Percentiles rank a stretch among this genome's conserved stretches.
These are phyloP conservation scores for Epizoanthus stellaris DNA, from an alignment of 92 coral and sea anemone species.

Conservation along the genomic window DNA sequence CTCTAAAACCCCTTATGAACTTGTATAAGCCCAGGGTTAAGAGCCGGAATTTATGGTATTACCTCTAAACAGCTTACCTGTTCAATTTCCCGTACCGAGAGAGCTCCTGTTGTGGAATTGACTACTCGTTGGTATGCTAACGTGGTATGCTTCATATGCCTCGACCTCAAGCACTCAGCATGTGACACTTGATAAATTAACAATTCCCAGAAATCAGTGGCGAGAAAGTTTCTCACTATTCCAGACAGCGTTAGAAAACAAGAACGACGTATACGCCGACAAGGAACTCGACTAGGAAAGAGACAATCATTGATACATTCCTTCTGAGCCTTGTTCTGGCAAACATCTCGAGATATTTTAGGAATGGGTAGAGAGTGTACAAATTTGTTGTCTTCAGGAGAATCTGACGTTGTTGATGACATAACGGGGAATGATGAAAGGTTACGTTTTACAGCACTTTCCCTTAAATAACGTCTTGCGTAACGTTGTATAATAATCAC, in stretches of 20 bases:
- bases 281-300: constrained; percentile 14
- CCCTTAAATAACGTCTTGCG: constrained; percentile 28
- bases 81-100: constrained; percentile 61
- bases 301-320: background rate
- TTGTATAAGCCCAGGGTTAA: background rate
- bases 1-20: background rate
- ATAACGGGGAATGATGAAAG: background rate
- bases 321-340: background rate
- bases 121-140: background rate
- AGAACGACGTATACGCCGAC: constrained; percentile 11
- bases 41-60: too few relatives aligned
- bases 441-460: background rate
- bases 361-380: background rate
- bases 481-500: constrained; percentile 52
- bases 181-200: constrained; percentile 25
- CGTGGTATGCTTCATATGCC: background rate
- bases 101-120: constrained; percentile 34
- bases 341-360: background rate
- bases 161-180: constrained; percentile 19
- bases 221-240: constrained; percentile 7
- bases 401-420: background rate
- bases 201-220: constrained; percentile 37
- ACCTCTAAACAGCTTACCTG: constrained; percentile 36
- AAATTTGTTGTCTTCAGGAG: background rate
- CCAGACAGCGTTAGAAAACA: constrained; percentile 8